Evolutionary conservation across 2,113 vertebrate species (phyloP), one percentile per base, ranked within the genome.

Genomic region (Vireo altiloquus): DNA sequence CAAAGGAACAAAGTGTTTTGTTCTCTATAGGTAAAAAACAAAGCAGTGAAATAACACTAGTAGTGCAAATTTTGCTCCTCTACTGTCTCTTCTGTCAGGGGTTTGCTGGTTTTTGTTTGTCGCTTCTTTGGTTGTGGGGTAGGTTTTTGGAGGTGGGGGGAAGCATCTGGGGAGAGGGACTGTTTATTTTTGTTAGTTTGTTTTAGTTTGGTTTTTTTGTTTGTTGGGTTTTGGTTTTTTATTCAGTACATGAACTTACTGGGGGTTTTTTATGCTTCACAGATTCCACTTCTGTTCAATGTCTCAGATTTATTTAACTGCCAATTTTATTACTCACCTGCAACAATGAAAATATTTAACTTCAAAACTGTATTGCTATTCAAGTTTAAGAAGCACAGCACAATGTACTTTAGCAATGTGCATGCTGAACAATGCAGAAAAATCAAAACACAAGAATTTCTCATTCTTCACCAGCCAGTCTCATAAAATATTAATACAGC

Each of bases 91-190:
- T 79, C 37, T 56, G 44, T 28, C 25, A 27, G 17, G 7, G 7
- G 15, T 31, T 60, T 49, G 16, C 21, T 35, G 6, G 5, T 3
- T 80, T 60, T 74, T 54, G 10, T 17, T 85, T 66, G 22, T 23
- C 27, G 27, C 5, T 46, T 61, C 17, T 46, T 77, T 15, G 11
- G 9, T 21, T 90, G 46, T 20, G 20, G 7, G 3, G 4, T 39
- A 33, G 15, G 2, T 33, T 22, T 35, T 30, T 39, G 7, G 2
- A 4, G 7, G 2, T 1, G 2, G 1, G 15, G 42, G 2, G 2
- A 1, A 5, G 7, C 7, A 15, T 22, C 27, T 6, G 10, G 27
- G n/a, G 22, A 39, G n/a, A 61, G 6, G 18, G 15, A 33, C 22
- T 50, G 5, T 7, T 44, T 28, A 9, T 24, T 50, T 42, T 57